phyloP scores from a whole-genome alignment of 2,113 vertebrate genomes.

The Poecile atricapillus region DNA sequence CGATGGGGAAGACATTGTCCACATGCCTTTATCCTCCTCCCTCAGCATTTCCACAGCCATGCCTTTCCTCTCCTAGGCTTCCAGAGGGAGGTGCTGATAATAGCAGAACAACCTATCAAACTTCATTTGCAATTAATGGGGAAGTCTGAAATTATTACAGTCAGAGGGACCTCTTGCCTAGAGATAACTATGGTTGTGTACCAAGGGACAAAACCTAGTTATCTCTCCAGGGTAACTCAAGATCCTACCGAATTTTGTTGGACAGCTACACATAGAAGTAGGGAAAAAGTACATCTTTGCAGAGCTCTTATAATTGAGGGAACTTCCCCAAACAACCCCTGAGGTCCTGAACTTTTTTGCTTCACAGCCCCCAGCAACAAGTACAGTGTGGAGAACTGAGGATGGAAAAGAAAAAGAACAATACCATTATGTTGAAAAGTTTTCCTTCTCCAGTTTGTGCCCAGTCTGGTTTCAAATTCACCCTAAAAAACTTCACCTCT shows the following conservation, averaged over 20 bases:
- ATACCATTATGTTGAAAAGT: neutral
- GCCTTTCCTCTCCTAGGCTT: neutral
- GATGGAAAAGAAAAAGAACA: neutral
- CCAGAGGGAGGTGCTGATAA: neutral
- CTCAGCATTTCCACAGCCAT: neutral
- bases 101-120: neutral
- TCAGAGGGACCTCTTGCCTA: neutral
- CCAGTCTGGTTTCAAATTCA: neutral
- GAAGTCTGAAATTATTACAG: neutral
- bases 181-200: neutral
- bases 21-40: neutral
- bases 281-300: neutral
- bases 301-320: neutral
- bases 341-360: neutral
- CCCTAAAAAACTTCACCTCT: neutral
- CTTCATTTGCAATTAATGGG: neutral
- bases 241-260: neutral
- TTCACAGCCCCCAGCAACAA: neutral
- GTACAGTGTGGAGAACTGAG: neutral
- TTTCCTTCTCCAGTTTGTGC: neutral
- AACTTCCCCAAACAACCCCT: accelerated
- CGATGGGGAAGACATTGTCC: accelerated
- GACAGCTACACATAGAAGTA: neutral
- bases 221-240: neutral
- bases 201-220: neutral